phyloP scores from a whole-genome alignment of 2,888 invertebrate species.

The Germaria angustata region DNA sequence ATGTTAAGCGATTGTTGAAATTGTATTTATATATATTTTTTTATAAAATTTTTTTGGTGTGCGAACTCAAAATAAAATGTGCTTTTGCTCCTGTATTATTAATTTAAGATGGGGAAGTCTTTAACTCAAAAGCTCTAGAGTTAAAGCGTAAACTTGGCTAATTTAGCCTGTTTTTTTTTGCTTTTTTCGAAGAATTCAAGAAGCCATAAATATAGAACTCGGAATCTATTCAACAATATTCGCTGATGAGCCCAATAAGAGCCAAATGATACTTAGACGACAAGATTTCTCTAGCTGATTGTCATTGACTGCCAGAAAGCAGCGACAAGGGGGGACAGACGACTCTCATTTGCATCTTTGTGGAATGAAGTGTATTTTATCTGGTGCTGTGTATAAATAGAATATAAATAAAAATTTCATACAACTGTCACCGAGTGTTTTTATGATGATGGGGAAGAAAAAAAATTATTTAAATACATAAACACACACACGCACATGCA shows the following conservation, averaged over 20 bases:
- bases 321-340: not conserved
- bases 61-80: no score
- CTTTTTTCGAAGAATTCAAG: slow-evolving; percentile 7
- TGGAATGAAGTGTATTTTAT: slow-evolving; percentile 23
- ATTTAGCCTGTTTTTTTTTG: not conserved
- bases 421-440: slow-evolving; percentile 42
- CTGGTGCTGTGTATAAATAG: slow-evolving; percentile 17
- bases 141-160: not conserved
- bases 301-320: not conserved
- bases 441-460: slow-evolving; percentile 2
- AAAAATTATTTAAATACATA: slow-evolving; percentile 35
- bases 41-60: no score
- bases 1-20: no score
- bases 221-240: not conserved
- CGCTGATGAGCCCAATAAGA: slow-evolving; percentile 19
- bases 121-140: not conserved
- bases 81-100: no score
- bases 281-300: slow-evolving; percentile 15
- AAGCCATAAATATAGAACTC: not conserved
- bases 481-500: not conserved
- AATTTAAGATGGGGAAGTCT: no score
- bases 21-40: no score
- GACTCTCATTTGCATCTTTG: slow-evolving; percentile 28
- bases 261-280: slow-evolving; percentile 28
- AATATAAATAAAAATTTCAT: slow-evolving; percentile 31